Base-by-base conservation (phyloP, 2,888 invertebrate species). In the Coelopa pilipes region DNA sequence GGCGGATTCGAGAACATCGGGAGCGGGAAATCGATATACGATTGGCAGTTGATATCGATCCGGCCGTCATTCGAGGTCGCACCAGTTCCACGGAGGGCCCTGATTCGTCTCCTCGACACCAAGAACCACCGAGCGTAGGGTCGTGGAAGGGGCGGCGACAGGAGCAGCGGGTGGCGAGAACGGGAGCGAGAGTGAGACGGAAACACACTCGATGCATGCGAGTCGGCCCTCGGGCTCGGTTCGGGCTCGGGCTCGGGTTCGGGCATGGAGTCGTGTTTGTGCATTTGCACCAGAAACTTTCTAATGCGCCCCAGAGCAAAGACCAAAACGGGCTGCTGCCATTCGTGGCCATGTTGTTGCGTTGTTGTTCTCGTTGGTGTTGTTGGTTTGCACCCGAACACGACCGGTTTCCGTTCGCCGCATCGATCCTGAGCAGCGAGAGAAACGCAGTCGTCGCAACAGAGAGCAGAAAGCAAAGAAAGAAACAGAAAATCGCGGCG, bases 271-370 rank as follows among this genome's bases (percentile, higher is more conserved):
- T 34, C 34, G 34, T 2, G 34, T 62, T 19, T 24, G 21, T 66
- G 66, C 50, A 66, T 67, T 55, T 45, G 50, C 34, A 62, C 62
- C 15, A 24, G 34, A 59, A 60, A 70, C 70, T 70, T 70, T 47
- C 50, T 19, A 70, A 70, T 70, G 70, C 59, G 49, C 15, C 49
- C 21, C 69, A 69, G 34, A 57, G 19, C 57, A 59, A 19, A 59
- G 34, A n/a, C 24, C 45, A 13, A 50, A 53, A 15, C 55, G 15
- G 19, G 12, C 21, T n/a, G 57, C 57, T 21, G 57, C 57, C 34
- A 59, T 12, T n/a, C 53, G n/a, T 53, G 24, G 21, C n/a, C 57
- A 59, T 24, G 17, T 46, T 34, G 34, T 34, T 34, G 21, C n/a
- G 19, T 19, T 24, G 17, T 46, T 34, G 34, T 34, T 34, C 34